These are phyloP conservation scores for Drosophila kepulauana DNA, from an alignment of 1,140 invertebrate species.

Conservation along the genomic window DNA sequence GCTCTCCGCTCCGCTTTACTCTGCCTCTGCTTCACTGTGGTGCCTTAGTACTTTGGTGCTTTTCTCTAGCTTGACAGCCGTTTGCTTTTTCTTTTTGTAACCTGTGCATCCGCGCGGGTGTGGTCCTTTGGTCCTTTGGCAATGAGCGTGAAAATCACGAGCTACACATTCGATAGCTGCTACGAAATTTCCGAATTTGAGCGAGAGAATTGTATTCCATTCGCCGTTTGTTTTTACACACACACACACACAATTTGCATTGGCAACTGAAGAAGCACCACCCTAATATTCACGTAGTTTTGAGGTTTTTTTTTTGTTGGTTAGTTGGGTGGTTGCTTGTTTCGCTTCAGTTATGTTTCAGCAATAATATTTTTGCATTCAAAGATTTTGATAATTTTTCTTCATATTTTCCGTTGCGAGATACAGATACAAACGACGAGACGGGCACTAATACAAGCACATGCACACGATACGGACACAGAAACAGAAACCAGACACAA, in stretches of 20 bases:
- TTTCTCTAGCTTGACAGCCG: slow-evolving; percentile 40
- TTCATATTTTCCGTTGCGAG: slow-evolving; percentile 25
- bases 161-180: slow-evolving; percentile 15
- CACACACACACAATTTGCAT: slow-evolving; percentile 13
- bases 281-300: slow-evolving; percentile 10
- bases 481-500: slow-evolving; percentile 15
- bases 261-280: background rate
- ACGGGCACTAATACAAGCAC: slow-evolving; percentile 8
- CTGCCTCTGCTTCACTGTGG: slow-evolving; percentile 9
- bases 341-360: slow-evolving; percentile 3
- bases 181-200: slow-evolving; percentile 16
- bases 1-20: slow-evolving; percentile 10
- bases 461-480: slow-evolving; percentile 19
- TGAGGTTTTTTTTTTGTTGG: no score
- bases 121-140: slow-evolving; percentile 49
- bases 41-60: slow-evolving; percentile 27
- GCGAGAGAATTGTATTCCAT: slow-evolving; percentile 23
- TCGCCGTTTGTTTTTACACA: slow-evolving; percentile 26
- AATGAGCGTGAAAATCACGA: slow-evolving; percentile 40
- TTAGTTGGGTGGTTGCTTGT: slow-evolving; percentile 10
- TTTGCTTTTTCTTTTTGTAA: slow-evolving; percentile 48
- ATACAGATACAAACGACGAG: background rate
- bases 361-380: slow-evolving; percentile 3
- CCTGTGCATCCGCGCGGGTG: slow-evolving; percentile 52
- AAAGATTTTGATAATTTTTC: slow-evolving; percentile 19